Percentiles rank a stretch among this genome's conserved stretches.
phyloP scores from a whole-genome alignment of 2,113 vertebrate genomes.

The Camarhynchus parvulus region DNA sequence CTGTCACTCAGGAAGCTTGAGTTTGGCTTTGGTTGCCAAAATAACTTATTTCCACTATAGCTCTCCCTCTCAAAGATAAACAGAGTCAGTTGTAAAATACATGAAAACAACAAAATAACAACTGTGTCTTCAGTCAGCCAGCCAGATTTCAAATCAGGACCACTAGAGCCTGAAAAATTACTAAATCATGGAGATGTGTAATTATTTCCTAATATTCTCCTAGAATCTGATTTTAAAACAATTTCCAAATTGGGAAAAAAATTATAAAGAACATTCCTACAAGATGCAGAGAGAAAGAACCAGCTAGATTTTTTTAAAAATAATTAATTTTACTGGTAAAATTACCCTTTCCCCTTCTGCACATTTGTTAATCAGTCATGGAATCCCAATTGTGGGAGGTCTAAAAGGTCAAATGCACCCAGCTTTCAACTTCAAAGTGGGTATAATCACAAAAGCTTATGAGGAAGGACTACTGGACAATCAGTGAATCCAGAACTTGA shows the following conservation, averaged over 20 bases:
- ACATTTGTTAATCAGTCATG: slow-evolving; percentile 4
- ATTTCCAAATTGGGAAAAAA: background rate
- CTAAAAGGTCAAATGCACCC: background rate
- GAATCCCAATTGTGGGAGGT: slow-evolving; percentile 15
- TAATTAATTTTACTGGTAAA: background rate
- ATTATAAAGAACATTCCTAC: background rate
- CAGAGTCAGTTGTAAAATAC: background rate
- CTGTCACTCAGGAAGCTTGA: background rate
- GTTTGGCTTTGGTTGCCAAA: background rate
- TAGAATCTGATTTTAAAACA: background rate
- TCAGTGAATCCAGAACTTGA: background rate
- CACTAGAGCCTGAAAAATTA: background rate
- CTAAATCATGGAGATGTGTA: background rate
- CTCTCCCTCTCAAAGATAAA: background rate
- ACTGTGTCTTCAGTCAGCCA: background rate
- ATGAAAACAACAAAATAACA: background rate
- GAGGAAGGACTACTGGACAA: background rate
- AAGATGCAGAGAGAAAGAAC: background rate
- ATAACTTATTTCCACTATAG: background rate
- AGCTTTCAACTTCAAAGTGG: slow-evolving; percentile 38
- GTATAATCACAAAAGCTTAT: background rate
- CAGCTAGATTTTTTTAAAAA: background rate
- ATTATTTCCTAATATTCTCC: background rate
- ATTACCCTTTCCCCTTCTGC: background rate
- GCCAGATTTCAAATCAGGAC: background rate